These are phyloP conservation scores for Albula glossodonta DNA, from an alignment of 2,113 vertebrate species.

Conservation along the genomic window DNA sequence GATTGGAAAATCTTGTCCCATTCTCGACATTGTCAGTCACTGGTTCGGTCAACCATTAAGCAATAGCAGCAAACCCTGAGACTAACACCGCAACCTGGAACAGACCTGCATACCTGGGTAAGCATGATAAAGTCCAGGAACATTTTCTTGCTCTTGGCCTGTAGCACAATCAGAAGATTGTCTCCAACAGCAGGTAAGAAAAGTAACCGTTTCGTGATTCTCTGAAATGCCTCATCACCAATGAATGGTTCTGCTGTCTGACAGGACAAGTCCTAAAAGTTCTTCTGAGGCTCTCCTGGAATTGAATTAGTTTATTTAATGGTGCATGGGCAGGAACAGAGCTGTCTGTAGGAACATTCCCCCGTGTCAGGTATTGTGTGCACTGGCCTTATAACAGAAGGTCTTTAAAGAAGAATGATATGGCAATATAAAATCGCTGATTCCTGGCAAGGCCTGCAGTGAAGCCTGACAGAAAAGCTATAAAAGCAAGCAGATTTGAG, in stretches of 20 bases:
- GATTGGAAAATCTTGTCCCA: no score
- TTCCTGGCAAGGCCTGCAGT: conserved; percentile 5
- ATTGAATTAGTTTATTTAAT: conserved; percentile 22
- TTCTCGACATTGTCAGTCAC: no score
- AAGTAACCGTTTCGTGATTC: no score
- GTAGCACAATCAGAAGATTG: no score
- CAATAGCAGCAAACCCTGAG: no score
- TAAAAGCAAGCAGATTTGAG: neutral
- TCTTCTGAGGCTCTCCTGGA: neutral
- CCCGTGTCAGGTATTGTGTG: neutral
- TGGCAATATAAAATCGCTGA: conserved; percentile 7
- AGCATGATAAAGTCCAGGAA: no score
- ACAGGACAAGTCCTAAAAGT: neutral
- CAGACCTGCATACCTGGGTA: no score
- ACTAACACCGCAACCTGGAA: no score
- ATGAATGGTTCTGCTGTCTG: neutral
- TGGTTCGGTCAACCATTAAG: no score
- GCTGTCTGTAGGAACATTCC: conserved; percentile 6
- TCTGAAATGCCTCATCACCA: neutral
- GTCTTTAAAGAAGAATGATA: conserved; percentile 18
- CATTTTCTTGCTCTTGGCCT: no score
- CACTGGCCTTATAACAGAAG: neutral
- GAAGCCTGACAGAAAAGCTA: conserved; percentile 20
- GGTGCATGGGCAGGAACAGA: neutral
- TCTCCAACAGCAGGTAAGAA: no score